phyloP scores from a whole-genome alignment of 2,888 invertebrate genomes.

The Mesorhabditis sp. region DNA sequence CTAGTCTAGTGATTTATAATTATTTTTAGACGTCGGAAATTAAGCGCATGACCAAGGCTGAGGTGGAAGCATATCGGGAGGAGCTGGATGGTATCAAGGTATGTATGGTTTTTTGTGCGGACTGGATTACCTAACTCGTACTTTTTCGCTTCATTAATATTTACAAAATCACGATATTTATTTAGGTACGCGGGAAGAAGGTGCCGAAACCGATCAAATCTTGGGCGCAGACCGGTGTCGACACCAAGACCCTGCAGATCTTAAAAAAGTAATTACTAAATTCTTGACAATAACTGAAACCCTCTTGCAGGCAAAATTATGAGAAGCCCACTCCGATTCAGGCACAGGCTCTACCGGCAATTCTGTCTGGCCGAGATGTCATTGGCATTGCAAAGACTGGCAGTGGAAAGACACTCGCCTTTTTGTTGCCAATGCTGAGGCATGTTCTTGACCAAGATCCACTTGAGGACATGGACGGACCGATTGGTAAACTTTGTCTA shows the following conservation, averaged over 20 bases:
- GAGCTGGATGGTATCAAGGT: conserved; percentile 89
- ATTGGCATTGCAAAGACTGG: conserved; percentile 88
- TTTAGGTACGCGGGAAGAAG: conserved; percentile 79
- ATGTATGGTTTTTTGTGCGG: conserved; percentile 14
- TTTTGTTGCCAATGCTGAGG: conserved; percentile 92
- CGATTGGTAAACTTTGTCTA: conserved; percentile 68
- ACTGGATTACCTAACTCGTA: too few species aligned
- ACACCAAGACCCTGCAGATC: conserved; percentile 87
- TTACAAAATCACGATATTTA: neutral
- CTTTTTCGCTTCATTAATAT: too few species aligned
- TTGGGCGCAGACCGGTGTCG: conserved; percentile 98
- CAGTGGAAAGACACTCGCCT: conserved; percentile 95
- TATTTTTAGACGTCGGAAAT: conserved; percentile 73
- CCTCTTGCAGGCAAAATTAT: conserved; percentile 66
- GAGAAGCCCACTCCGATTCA: conserved; percentile 98
- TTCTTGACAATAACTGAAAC: neutral
- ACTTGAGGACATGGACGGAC: conserved; percentile 93
- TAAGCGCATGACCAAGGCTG: conserved; percentile 79
- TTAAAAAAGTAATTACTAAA: conserved; percentile 70
- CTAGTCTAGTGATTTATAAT: conserved; percentile 57
- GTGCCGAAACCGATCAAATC: conserved; percentile 88
- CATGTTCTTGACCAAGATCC: conserved; percentile 90
- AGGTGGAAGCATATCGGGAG: conserved; percentile 61
- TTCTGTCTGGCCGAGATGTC: conserved; percentile 73
- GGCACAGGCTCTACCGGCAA: conserved; percentile 82